Evolutionary conservation across 2,797 vertebrate species (phyloP).

Genomic region (Salarias fasciatus): DNA sequence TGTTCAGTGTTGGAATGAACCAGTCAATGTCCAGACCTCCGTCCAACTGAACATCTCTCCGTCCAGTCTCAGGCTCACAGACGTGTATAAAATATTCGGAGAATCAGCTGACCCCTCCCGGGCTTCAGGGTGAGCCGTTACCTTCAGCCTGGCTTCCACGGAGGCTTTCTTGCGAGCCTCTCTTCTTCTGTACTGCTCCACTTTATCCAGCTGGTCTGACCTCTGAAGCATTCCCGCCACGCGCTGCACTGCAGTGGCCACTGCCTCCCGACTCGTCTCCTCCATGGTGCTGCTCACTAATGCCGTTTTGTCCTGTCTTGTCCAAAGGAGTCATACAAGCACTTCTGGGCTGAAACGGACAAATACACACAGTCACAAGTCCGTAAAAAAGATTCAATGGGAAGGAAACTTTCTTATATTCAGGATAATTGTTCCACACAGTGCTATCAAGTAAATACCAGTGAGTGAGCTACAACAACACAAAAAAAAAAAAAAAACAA

Average conservation of each 20-base stretch:
- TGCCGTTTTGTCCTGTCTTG: not conserved
- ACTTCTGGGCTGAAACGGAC: constrained; percentile 1
- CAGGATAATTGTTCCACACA: no score
- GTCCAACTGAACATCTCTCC: no score
- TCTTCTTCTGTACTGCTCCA: constrained; percentile 95
- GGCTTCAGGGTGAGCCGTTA: constrained; percentile 41
- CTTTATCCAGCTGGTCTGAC: constrained; percentile 97
- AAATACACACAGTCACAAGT: not conserved
- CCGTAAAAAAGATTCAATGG: no score
- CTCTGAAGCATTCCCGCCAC: constrained; percentile 98
- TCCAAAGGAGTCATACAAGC: constrained; percentile 5
- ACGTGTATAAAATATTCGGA: no score
- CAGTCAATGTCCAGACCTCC: no score
- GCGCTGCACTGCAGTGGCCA: constrained; percentile 95
- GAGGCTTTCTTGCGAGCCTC: constrained; percentile 98
- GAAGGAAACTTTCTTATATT: no score
- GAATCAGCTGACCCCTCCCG: no score
- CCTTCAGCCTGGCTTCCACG: constrained; percentile 96
- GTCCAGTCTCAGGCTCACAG: no score
- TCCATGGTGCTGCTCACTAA: constrained; percentile 84
- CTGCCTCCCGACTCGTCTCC: constrained; percentile 93
- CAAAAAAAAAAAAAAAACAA: no score
- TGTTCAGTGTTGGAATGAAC: no score
- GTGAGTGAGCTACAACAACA: no score
- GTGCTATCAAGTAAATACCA: no score